These are phyloP conservation scores for Antheraea mylitta DNA, from an alignment of 1,140 invertebrate species.

Conservation along the genomic window DNA sequence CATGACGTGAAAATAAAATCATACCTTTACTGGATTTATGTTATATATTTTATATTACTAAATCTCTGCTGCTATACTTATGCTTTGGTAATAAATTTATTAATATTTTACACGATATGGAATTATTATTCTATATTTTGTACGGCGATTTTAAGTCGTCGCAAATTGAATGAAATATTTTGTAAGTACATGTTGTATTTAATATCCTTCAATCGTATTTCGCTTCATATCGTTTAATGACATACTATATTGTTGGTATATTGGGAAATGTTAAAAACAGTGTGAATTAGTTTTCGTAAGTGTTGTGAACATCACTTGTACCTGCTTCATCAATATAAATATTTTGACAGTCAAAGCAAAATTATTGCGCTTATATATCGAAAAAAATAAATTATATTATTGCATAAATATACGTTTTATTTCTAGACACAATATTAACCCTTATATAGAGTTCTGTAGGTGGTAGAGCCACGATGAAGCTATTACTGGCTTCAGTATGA, in stretches of 20 bases:
- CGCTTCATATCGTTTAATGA: background rate
- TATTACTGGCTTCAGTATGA: too few species aligned
- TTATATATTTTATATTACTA: conserved; percentile 26
- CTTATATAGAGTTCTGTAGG: background rate
- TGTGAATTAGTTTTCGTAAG: conserved; percentile 52
- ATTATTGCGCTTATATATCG: conserved; percentile 75
- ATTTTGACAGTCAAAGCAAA: conserved; percentile 77
- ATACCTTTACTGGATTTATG: background rate
- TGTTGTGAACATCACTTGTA: conserved; percentile 75
- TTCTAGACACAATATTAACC: background rate
- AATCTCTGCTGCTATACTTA: conserved; percentile 27
- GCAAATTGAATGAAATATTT: conserved; percentile 13
- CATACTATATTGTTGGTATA: conserved; percentile 7
- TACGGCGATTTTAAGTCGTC: conserved; percentile 18
- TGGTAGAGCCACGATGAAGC: too few species aligned
- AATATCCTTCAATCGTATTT: conserved; percentile 4
- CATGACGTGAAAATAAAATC: too few species aligned
- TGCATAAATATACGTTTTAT: conserved; percentile 28
- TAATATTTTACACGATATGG: conserved; percentile 16
- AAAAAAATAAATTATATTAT: conserved; percentile 73
- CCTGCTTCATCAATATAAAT: conserved; percentile 73
- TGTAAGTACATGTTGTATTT: conserved; percentile 7
- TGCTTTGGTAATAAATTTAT: conserved; percentile 35
- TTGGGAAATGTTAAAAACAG: conserved; percentile 9
- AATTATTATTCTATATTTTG: conserved; percentile 20